These are phyloP conservation scores for Volucella bombylans DNA, from an alignment of 2,888 invertebrate species.

Conservation along the genomic window DNA sequence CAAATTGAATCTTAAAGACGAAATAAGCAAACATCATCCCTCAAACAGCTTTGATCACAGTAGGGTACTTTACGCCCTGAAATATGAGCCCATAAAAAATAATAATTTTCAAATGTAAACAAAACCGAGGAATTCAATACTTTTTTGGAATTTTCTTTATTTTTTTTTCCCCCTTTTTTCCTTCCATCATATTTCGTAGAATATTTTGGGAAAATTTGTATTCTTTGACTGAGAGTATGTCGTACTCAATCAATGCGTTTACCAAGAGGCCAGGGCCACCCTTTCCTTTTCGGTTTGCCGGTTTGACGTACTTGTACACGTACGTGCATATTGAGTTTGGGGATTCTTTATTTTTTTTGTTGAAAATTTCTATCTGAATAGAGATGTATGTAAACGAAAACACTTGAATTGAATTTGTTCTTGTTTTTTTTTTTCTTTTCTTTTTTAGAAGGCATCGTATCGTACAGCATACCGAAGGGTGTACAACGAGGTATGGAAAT, in stretches of 20 bases:
- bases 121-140: constrained; percentile 53
- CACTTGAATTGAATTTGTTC: constrained; percentile 63
- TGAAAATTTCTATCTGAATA: constrained; percentile 46
- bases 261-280: not conserved
- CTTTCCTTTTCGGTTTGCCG: constrained; percentile 2
- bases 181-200: too few species aligned
- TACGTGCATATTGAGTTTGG: constrained; percentile 7
- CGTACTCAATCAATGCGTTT: constrained; percentile 58
- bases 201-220: constrained; percentile 30
- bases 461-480: constrained; percentile 91
- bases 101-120: constrained; percentile 65
- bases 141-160: constrained; percentile 2
- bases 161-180: not conserved
- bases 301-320: constrained; percentile 7
- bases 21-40: constrained; percentile 62
- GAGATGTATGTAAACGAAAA: constrained; percentile 18
- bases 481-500: constrained; percentile 88
- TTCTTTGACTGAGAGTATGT: constrained; percentile 46
- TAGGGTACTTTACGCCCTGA: constrained; percentile 48
- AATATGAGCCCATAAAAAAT: constrained; percentile 63
- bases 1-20: constrained; percentile 71
- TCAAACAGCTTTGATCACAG: constrained; percentile 59
- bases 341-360: constrained; percentile 12
- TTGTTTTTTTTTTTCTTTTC: constrained; percentile 38
- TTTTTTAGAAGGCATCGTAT: constrained; percentile 88